Conservation (phyloP, 2,113 vertebrate genomes). For the Oncorhynchus tshawytscha region DNA sequence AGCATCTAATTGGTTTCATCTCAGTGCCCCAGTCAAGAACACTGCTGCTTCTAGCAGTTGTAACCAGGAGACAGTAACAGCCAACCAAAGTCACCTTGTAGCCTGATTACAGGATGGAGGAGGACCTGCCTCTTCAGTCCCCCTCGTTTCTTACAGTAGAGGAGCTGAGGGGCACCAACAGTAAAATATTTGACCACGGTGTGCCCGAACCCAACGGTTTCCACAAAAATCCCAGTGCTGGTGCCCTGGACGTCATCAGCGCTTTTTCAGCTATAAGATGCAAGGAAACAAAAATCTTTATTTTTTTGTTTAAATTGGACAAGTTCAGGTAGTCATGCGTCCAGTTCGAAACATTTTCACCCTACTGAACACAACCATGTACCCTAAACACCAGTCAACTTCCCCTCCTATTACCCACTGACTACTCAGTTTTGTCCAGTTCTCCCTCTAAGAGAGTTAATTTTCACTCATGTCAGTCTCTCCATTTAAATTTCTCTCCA, state of each 20-base stretch:
- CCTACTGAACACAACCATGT: not conserved
- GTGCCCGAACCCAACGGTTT: too few species aligned
- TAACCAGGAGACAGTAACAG: slow-evolving; percentile 37
- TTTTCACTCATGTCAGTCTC: slow-evolving; percentile 17
- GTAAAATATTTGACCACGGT: not conserved
- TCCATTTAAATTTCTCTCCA: not conserved
- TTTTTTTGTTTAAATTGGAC: too few species aligned
- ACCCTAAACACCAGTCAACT: slow-evolving; percentile 9
- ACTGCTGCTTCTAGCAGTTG: not conserved
- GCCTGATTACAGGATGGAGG: slow-evolving; percentile 37
- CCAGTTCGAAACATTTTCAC: too few species aligned
- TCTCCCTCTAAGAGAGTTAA: not conserved
- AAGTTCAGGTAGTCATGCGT: too few species aligned
- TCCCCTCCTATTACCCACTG: slow-evolving; percentile 16
- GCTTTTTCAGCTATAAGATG: not conserved
- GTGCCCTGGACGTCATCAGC: too few species aligned
- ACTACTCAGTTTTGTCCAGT: not conserved
- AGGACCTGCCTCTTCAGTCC: slow-evolving; percentile 1
- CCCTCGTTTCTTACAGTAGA: slow-evolving; percentile 26
- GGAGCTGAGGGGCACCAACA: not conserved
- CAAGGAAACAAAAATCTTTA: too few species aligned
- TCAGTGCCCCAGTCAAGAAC: slow-evolving; percentile 21
- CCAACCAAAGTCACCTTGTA: slow-evolving; percentile 56
- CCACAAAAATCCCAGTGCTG: too few species aligned
- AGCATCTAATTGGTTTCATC: not conserved